A percentile compares a stretch with the other conserved stretches of the same genome.
These are phyloP conservation scores for Prionace glauca DNA, from an alignment of 2,797 vertebrate species.

Conservation along the genomic window DNA sequence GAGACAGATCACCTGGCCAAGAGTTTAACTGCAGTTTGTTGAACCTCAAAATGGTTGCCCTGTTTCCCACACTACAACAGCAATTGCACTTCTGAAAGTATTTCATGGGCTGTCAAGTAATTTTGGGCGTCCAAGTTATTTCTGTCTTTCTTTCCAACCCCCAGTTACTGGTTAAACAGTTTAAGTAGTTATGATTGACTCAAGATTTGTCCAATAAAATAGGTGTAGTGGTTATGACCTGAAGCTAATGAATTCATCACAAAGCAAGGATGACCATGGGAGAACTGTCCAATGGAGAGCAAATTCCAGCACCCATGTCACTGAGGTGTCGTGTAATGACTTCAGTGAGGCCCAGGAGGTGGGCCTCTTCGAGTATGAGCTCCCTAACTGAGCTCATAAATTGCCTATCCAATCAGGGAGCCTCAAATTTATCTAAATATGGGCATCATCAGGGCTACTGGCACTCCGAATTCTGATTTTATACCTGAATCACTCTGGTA, in stretches of 20 bases:
- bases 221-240: not conserved
- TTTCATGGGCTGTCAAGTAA: not conserved
- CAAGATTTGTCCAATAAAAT: not conserved
- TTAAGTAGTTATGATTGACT: not conserved
- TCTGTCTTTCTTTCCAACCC: not conserved
- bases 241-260: not conserved
- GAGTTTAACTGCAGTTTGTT: not conserved
- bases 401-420: too few relatives aligned
- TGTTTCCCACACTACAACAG: not conserved
- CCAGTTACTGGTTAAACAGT: not conserved
- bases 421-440: too few relatives aligned
- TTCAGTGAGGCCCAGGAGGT: too few relatives aligned
- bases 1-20: too few relatives aligned
- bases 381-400: too few relatives aligned
- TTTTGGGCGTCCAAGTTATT: not conserved
- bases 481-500: too few relatives aligned
- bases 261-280: not conserved
- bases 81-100: too few relatives aligned
- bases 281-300: not conserved
- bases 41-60: not conserved
- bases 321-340: too few relatives aligned
- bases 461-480: too few relatives aligned
- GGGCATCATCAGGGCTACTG: too few relatives aligned
- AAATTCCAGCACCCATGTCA: not conserved
- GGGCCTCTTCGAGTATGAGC: too few relatives aligned